Evolutionary conservation across 2,797 vertebrate species (phyloP), one percentile per base, ranked within the genome.

Genomic region (Rhynchonycteris naso): DNA sequence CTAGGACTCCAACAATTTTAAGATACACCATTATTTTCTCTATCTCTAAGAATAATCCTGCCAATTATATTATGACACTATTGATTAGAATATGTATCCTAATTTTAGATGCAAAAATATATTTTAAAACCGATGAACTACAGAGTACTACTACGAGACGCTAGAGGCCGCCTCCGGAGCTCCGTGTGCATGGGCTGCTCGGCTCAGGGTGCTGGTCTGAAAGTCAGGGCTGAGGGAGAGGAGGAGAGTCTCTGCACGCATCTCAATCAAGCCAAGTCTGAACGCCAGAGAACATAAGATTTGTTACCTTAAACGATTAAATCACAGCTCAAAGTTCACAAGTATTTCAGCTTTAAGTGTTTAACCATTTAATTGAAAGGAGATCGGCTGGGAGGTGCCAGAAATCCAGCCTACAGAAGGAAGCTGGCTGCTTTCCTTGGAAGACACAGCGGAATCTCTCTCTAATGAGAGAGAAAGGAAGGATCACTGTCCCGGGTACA

Each of bases 341-440:
- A 59, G 69, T 75, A 38, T 69, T 84, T 95, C 56, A 19, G 38
- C 72, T 21, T 28, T 79, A 75, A 56, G 56, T 56, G 22, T 72
- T 92, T 72, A 66, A 76, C 28, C 85, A 91, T 79, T 80, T 79
- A 54, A 76, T 92, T 80, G 58, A 95, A 90, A 88, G 50, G 61
- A 10, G 56, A 66, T 47, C 24, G 88, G 66, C 68, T 47, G 24
- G n/a, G 15, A 93, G 43, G 15, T 59, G n/a, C 52, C 56, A 88
- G 72, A 33, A 78, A 93, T 43, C 66, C 56, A 43, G 50, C 43
- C 76, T 56, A 28, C 52, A 83, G 59, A 50, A 76, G 54, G 66
- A 52, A 90, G 56, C n/a, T 0, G 30, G 65, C 54, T 0, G 1
- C 47, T 52, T 61, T 61, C 38, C 78, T 52, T 28, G 8, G 30